phyloP scores from a whole-genome alignment of 2,888 invertebrate genomes.

The Torymus auratus region DNA sequence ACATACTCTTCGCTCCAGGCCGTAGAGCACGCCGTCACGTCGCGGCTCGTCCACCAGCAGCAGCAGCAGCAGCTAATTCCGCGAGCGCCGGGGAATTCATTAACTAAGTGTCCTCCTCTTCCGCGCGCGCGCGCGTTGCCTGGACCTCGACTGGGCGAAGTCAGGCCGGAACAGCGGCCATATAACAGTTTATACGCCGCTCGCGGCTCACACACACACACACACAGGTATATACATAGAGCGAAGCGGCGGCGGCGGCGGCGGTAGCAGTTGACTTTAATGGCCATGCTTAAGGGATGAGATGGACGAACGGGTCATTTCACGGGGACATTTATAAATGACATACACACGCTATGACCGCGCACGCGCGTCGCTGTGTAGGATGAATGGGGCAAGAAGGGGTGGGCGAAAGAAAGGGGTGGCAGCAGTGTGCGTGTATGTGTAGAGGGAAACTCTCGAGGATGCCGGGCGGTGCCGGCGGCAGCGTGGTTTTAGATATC shows the following conservation, averaged over 20 bases:
- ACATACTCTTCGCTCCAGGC: not conserved
- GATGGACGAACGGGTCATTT: constrained; percentile 75
- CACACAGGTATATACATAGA: not conserved
- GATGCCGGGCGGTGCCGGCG: constrained; percentile 61
- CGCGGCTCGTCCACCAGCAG: not conserved
- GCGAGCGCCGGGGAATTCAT: constrained; percentile 64
- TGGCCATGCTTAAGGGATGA: constrained; percentile 74
- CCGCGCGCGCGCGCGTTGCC: not conserved
- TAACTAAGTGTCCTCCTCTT: constrained; percentile 64
- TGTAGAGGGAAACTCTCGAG: constrained; percentile 68
- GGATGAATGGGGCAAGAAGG: constrained; percentile 36
- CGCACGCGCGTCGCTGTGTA: not conserved
- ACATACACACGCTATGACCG: constrained; percentile 64
- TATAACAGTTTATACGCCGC: too few relatives aligned
- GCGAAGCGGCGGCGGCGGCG: not conserved
- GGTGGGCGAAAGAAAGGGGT: constrained; percentile 24
- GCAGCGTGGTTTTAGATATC: constrained; percentile 68
- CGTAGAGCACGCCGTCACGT: not conserved
- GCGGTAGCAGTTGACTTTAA: constrained; percentile 71
- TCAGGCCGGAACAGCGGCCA: not conserved
- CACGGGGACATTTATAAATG: constrained; percentile 76
- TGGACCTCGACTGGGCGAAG: not conserved
- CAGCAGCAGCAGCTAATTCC: constrained; percentile 51
- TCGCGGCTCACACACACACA: not conserved
- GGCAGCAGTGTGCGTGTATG: constrained; percentile 50